Evolutionary conservation across 2,113 vertebrate genomes (phyloP).

Genomic region (Callionymus lyra): DNA sequence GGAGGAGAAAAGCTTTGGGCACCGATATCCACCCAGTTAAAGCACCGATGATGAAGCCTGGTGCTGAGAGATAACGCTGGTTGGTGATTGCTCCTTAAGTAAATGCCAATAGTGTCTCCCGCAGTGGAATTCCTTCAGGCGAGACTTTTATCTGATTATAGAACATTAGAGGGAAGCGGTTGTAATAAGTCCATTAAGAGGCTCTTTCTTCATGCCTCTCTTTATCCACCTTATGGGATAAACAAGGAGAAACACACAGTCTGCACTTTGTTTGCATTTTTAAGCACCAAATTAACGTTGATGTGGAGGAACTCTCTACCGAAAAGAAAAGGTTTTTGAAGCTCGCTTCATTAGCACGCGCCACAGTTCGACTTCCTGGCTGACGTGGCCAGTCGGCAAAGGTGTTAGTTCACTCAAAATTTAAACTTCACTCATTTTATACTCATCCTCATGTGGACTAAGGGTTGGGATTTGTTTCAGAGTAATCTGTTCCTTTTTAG

Average conservation of each 20-base stretch:
- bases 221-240: not conserved
- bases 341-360: too few species aligned
- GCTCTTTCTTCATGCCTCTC: constrained; percentile 6
- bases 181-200: constrained; percentile 34
- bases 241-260: not conserved
- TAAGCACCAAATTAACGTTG: constrained; percentile 5
- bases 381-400: too few species aligned
- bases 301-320: too few species aligned
- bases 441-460: too few species aligned
- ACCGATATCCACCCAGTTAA: constrained; percentile 32
- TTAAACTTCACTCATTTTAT: too few species aligned
- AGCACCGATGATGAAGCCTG: constrained; percentile 18
- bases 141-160: constrained; percentile 39
- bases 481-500: too few species aligned
- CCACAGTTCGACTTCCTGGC: too few species aligned
- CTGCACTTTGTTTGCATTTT: constrained; percentile 22
- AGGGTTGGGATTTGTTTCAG: too few species aligned
- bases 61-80: constrained; percentile 26
- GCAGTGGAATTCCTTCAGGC: constrained; percentile 19
- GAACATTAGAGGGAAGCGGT: constrained; percentile 23
- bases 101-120: constrained; percentile 20
- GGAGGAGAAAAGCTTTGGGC: constrained; percentile 26
- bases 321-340: too few species aligned
- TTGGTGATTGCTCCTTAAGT: constrained; percentile 36
- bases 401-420: too few species aligned